Base-by-base conservation (phyloP, 1,140 invertebrate genomes). In the Stratiolaelaps scimitus region DNA sequence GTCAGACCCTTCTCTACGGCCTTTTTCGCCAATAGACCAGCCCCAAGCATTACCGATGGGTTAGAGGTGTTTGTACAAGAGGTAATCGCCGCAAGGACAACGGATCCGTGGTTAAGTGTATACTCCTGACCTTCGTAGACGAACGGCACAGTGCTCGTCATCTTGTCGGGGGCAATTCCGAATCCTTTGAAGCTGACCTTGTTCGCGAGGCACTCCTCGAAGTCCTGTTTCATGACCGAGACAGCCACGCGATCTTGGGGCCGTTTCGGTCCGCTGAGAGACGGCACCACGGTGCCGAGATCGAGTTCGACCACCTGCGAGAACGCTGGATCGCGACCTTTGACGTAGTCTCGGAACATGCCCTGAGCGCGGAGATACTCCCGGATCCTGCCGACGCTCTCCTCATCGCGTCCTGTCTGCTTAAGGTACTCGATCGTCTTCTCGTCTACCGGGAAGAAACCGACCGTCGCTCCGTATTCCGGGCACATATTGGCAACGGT, bases 41-140 rank as follows among this genome's bases (percentile, higher is more conserved):
- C 7, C 40, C 89, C 92, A 20, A 97, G 79, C 92, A 97, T 97
- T 5, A 97, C 92, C 69, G 88, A 92, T 0, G 95, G 94, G 76
- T 98, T 98, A 68, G 87, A 91, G 1, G 94, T 98, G 75, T 98
- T 98, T 17, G 94, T 98, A 77, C 94, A 98, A 47, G 87, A 91
- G 0, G 94, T 98, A 69, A 98, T 97, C 23, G 94, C 92, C 0
- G 92, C 91, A 70, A 98, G 96, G 19, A 98, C 87, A 10, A 98
- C 92, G 0, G 89, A 92, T 6, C 93, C 93, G 76, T 98, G 93
- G 1, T 75, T 81, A 23, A 98, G 78, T n/a, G 76, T 81, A 73
- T 93, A 94, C 70, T 89, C 84, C 68, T 84, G 80, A 1, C 84
- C 86, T 69, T 90, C 84, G 77, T 80, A 91, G 20, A 84, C 80